Base-by-base conservation (phyloP, 2,888 invertebrate genomes). In the Drosophila siamana region DNA sequence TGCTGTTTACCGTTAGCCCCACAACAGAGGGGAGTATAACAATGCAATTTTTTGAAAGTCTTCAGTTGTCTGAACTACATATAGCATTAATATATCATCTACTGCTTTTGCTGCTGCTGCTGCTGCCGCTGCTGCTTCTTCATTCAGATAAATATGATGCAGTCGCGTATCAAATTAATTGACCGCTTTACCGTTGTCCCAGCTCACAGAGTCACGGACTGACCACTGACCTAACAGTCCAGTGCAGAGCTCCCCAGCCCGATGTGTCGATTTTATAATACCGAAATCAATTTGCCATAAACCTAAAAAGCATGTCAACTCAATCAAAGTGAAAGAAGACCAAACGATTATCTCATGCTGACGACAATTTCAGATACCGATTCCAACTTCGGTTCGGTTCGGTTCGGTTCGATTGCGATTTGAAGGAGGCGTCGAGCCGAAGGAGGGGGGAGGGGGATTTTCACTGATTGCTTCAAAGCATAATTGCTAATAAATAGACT, bases 311-410 rank as follows among this genome's bases (percentile, higher is more conserved):
- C 65, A 61, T 68, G 75, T 69, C 75, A 69, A 70, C 64, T 73
- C 73, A 78, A 78, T 74, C 72, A 60, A 72, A 76, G 82, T 76
- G 85, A 85, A 85, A 85, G 84, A 81, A 76, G 55, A 60, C 64
- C 72, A 56, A 22, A 26, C 69, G 80, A 82, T 83, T 83, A 84
- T 71, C 78, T 73, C 81, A 80, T 62, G 62, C 74, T 65, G 60
- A 59, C 66, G 54, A 64, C 57, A 63, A 19, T 48, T 52, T 60
- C 11, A 24, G n/a, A 33, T n/a, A 9, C 28, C 28, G 15, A 24
- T 15, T 16, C 41, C 28, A 2, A 24, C 22, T 11, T 61, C 16
- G 51, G 15, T 47, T 28, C 28, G 26, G 13, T 30, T n/a, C n/a
- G n/a, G n/a, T n/a, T n/a, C n/a, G n/a, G n/a, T n/a, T n/a, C n/a